phyloP scores from a whole-genome alignment of 2,113 vertebrate species.

The Toxotes chatareus region DNA sequence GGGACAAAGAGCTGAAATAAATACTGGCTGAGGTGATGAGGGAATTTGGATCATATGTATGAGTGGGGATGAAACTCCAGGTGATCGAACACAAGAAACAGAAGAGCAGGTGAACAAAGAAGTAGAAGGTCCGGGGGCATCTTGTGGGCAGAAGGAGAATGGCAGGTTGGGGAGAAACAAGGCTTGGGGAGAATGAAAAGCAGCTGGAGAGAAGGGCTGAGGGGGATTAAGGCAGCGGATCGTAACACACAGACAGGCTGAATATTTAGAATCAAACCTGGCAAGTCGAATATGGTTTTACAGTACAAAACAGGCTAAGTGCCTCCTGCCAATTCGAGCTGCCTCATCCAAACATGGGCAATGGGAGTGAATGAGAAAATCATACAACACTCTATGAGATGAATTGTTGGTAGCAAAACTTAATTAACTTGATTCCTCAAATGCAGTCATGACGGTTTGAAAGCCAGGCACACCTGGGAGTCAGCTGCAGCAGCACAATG shows the following conservation, averaged over 20 bases:
- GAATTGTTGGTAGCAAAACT: conserved; percentile 23
- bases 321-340: background rate
- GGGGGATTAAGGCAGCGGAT: no score
- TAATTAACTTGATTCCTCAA: conserved; percentile 47
- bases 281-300: background rate
- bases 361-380: conserved; percentile 25
- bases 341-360: background rate
- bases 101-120: no score
- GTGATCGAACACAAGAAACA: no score
- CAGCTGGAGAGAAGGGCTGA: no score
- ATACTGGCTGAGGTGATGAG: no score
- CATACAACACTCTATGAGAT: conserved; percentile 7
- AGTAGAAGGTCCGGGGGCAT: no score
- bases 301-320: background rate
- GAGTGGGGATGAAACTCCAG: no score
- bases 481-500: conserved; percentile 39
- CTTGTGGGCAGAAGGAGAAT: no score
- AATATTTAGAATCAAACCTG: conserved; percentile 9
- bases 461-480: conserved; percentile 40
- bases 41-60: no score
- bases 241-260: background rate
- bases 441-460: conserved; percentile 20
- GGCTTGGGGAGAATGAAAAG: no score
- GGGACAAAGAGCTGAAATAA: no score
- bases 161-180: no score